Evolutionary conservation across 35 echinoderm and acorn worm species (phyloP).

Genomic region (Lytechinus pictus): DNA sequence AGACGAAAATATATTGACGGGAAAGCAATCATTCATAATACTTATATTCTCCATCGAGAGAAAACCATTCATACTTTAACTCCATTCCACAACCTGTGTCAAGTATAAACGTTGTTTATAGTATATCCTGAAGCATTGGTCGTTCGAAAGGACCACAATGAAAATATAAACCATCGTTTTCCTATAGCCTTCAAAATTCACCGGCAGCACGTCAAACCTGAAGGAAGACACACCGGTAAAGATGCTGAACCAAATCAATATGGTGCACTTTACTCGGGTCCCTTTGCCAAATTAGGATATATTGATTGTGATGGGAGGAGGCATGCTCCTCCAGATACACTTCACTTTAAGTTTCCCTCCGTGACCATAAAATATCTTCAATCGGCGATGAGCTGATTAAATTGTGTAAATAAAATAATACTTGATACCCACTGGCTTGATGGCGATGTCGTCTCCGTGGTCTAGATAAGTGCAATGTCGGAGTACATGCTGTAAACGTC

Average conservation of each 20-base stretch:
- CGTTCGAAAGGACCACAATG: not conserved
- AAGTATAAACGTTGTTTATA: not conserved
- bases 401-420: constrained; percentile 15
- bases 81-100: not conserved
- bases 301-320: not conserved
- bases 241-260: not conserved
- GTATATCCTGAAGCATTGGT: not conserved
- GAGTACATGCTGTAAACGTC: not conserved
- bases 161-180: not conserved
- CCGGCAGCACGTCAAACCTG: not conserved
- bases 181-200: not conserved
- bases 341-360: not conserved
- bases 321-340: not conserved
- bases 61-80: not conserved
- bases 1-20: not conserved
- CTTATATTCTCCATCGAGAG: not conserved
- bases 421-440: not conserved
- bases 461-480: not conserved
- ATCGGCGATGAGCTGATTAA: constrained; percentile 2
- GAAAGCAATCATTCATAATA: not conserved
- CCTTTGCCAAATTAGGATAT: not conserved
- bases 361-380: not conserved
- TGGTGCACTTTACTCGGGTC: not conserved
- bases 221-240: not conserved
- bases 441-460: not conserved